phyloP scores from a whole-genome alignment of 92 coral and sea anemone species.

The Parazoanthus swiftii region DNA sequence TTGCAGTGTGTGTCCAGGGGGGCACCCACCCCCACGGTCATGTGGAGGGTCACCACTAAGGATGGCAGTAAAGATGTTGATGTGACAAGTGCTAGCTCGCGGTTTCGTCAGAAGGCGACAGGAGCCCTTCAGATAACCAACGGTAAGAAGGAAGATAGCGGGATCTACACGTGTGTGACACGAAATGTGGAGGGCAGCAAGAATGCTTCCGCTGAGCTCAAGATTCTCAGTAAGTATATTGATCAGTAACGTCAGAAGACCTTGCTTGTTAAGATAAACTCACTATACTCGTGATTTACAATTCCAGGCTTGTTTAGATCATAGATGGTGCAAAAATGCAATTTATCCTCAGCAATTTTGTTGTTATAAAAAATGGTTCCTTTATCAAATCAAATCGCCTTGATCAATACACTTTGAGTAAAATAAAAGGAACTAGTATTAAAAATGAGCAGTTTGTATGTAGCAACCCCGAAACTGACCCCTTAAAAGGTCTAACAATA shows the following conservation, averaged over 20 bases:
- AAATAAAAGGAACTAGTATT: too few species aligned
- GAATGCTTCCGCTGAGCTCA: conserved; percentile 69
- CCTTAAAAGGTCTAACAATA: too few species aligned
- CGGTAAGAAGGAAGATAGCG: conserved; percentile 62
- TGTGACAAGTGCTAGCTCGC: conserved; percentile 45
- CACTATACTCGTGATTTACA: too few species aligned
- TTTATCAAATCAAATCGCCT: too few species aligned
- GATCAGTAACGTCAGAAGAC: neutral
- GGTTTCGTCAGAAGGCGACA: conserved; percentile 65
- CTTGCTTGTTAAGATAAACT: too few species aligned
- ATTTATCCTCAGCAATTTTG: too few species aligned
- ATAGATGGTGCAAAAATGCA: too few species aligned
- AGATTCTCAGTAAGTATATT: conserved; percentile 68
- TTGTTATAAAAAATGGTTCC: too few species aligned
- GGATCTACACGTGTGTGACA: conserved; percentile 69
- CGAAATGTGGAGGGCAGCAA: conserved; percentile 50
- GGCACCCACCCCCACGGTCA: conserved; percentile 63
- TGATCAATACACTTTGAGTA: too few species aligned
- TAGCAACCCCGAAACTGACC: too few species aligned
- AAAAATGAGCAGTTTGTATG: too few species aligned
- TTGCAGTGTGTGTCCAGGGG: conserved; percentile 73
- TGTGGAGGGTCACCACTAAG: conserved; percentile 60
- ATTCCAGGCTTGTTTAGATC: too few species aligned
- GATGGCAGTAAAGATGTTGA: conserved; percentile 52
- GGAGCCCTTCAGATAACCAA: conserved; percentile 69